phyloP scores from a whole-genome alignment of 2,113 vertebrate genomes.

The Gymnobelideus leadbeateri region DNA sequence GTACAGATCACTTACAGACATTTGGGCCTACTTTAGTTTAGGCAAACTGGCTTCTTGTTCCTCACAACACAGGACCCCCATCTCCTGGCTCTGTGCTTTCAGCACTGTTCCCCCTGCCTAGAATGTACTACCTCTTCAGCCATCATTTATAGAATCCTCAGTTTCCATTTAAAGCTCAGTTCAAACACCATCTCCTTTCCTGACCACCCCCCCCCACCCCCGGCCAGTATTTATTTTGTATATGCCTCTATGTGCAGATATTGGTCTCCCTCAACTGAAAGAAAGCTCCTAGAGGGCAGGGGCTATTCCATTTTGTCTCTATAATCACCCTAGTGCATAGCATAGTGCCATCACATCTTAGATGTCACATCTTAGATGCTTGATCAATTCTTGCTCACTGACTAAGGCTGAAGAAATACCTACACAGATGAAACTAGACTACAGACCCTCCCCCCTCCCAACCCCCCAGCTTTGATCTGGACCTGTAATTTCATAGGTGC shows the following conservation, averaged over 20 bases:
- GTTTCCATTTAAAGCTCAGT: neutral
- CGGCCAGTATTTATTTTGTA: neutral
- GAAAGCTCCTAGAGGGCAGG: neutral
- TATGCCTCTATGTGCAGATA: neutral
- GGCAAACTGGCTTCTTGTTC: neutral
- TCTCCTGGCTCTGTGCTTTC: neutral
- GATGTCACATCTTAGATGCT: neutral
- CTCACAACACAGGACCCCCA: neutral
- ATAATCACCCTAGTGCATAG: neutral
- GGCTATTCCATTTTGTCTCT: neutral
- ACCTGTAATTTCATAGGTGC: neutral
- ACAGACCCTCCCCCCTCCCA: neutral
- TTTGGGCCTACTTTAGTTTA: neutral
- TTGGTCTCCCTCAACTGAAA: neutral
- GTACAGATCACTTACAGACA: neutral
- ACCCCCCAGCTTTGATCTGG: neutral
- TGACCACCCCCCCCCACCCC: fast-evolving
- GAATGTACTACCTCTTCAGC: neutral
- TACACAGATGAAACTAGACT: neutral
- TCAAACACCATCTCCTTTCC: neutral
- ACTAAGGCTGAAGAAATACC: neutral
- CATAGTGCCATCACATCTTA: neutral
- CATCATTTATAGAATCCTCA: neutral
- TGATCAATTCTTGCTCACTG: neutral
- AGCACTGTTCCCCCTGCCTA: neutral